Conservation (phyloP, 1,140 invertebrate genomes). For the Caerostris darwini region DNA sequence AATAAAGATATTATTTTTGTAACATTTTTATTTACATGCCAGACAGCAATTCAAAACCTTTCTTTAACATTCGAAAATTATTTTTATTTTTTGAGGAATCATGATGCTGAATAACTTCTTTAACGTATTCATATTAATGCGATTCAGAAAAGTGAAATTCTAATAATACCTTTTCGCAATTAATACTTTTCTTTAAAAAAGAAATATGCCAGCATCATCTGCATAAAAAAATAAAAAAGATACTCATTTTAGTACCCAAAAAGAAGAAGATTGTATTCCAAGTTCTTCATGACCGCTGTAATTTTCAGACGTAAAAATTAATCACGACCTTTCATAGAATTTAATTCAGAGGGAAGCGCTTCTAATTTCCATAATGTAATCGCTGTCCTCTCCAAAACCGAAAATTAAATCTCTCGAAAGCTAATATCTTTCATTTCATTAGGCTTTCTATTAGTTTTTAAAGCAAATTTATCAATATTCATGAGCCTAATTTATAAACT, state of each 20-base stretch:
- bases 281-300: not conserved
- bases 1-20: not conserved
- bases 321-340: not conserved
- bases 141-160: not conserved
- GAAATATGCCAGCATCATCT: not conserved
- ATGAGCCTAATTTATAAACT: not conserved
- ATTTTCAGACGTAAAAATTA: not conserved
- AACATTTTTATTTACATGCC: not conserved
- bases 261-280: not conserved
- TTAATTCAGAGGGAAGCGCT: not conserved
- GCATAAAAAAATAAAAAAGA: not conserved
- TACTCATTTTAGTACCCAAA: not conserved
- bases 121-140: not conserved
- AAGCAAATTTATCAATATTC: slow-evolving; percentile 41
- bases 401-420: slow-evolving; percentile 5
- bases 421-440: not conserved
- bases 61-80: not conserved
- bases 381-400: not conserved
- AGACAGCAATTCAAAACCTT: not conserved
- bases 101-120: not conserved
- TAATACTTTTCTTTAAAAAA: not conserved
- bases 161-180: not conserved
- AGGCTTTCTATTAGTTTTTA: slow-evolving; percentile 15
- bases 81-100: not conserved
- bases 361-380: slow-evolving; percentile 11